Base-by-base conservation (phyloP, 2,797 vertebrate species). In the Poecilia velifera region DNA sequence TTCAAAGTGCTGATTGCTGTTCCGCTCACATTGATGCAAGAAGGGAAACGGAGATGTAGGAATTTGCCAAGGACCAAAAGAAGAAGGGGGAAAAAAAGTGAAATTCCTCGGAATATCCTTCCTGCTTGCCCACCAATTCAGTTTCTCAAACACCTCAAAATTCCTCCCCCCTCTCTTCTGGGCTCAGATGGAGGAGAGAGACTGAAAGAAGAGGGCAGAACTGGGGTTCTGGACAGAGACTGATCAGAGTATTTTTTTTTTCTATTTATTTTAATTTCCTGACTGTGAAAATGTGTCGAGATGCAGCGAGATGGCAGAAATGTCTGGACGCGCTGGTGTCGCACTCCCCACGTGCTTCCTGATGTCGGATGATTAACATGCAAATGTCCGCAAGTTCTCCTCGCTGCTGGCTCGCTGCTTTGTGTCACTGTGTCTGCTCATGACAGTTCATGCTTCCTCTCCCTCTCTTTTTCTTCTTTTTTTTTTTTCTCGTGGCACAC, bases 1-100 rank as follows among this genome's bases (percentile, higher is more conserved):
- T 76, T 86, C 74, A 46, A 80, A 82, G 83, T 47, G 68, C 84
- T 84, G 78, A 77, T 83, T 76, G 73, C 73, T 78, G 80, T 80
- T 82, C 82, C 22, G 74, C 84, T 43, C 28, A 46, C 80, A 73
- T 81, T 76, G 78, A 77, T 80, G 82, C 81, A 82, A 86, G 82
- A 83, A 87, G 81, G 79, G 79, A 74, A 81, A 90, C 84, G 81
- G 87, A 89, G 80, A 93, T 91, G 89, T 90, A 91, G 92, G 93
- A 95, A 82, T 70, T 85, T 91, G 90, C 92, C 92, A 93, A 85
- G 34, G 78, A 39, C 47, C 84, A 79, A 6, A 74, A 25, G 22
- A 73, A 73, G 47, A 73, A 51, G 34, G 2, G 41, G 2, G 16
- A n/a, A 53, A 82, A 85, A 85, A 91, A 82, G 85, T 87, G 81